phyloP scores from a whole-genome alignment of 2,113 vertebrate genomes.

The Setophaga kirtlandii region DNA sequence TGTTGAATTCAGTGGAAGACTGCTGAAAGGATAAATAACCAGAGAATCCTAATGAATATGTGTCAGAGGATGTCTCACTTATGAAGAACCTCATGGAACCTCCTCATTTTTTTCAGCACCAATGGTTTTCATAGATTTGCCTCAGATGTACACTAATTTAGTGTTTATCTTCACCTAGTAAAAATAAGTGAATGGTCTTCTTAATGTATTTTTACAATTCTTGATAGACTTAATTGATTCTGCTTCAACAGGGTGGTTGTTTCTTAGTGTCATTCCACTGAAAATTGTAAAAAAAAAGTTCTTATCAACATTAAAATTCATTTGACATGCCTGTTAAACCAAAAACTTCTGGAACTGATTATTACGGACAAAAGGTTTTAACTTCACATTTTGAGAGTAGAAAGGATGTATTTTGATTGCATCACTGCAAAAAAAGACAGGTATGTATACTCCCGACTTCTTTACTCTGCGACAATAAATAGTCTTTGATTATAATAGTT shows the following conservation, averaged over 20 bases:
- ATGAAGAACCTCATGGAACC: not conserved
- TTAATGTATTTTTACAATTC: not conserved
- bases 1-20: not conserved
- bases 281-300: not conserved
- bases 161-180: not conserved
- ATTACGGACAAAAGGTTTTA: not conserved
- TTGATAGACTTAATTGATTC: not conserved
- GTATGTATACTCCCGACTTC: accelerated
- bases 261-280: not conserved
- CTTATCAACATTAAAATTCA: not conserved
- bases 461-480: not conserved
- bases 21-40: not conserved
- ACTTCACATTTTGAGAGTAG: not conserved
- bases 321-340: not conserved
- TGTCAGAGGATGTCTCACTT: not conserved
- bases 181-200: not conserved
- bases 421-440: not conserved
- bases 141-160: not conserved
- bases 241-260: not conserved
- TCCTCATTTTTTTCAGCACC: not conserved
- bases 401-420: not conserved
- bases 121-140: not conserved
- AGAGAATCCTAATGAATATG: not conserved
- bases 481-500: not conserved
- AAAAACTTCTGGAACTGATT: not conserved